A percentile compares a stretch with the other conserved stretches of the same genome.
These are phyloP conservation scores for Ormia ochracea DNA, from an alignment of 2,888 invertebrate genomes.

Conservation along the genomic window DNA sequence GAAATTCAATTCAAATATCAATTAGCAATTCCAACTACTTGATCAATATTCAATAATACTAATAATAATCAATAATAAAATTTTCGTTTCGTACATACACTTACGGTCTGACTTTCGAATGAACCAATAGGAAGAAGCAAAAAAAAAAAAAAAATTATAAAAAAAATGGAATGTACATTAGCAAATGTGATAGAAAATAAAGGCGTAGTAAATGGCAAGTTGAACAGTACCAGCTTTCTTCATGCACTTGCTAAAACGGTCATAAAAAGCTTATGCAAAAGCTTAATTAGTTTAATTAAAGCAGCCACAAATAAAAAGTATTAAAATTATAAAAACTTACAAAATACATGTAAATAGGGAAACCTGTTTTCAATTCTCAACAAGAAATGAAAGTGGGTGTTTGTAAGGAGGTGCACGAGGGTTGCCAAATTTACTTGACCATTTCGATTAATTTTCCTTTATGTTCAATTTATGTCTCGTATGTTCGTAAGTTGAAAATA, in stretches of 20 bases:
- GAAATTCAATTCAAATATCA: slow-evolving; percentile 62
- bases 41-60: slow-evolving; percentile 63
- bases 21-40: slow-evolving; percentile 63
- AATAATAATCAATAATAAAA: slow-evolving; percentile 59
- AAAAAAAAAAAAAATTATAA: not conserved
- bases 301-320: too few relatives aligned
- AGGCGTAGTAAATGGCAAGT: not conserved
- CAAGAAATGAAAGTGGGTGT: too few relatives aligned
- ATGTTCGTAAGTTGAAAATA: too few relatives aligned
- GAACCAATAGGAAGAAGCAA: not conserved
- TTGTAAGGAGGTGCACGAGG: too few relatives aligned
- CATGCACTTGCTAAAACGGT: not conserved
- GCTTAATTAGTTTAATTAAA: too few relatives aligned
- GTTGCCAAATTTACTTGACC: too few relatives aligned
- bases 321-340: too few relatives aligned
- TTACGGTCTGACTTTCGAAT: slow-evolving; percentile 30
- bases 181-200: slow-evolving; percentile 23
- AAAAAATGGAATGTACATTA: not conserved
- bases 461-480: too few relatives aligned
- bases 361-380: too few relatives aligned
- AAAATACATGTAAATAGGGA: too few relatives aligned
- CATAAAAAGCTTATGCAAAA: not conserved
- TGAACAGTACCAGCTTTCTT: not conserved
- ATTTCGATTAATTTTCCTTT: too few relatives aligned
- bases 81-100: not conserved